Evolutionary conservation across 2,797 vertebrate species (phyloP).

Genomic region (Pseudochirops corinnae): DNA sequence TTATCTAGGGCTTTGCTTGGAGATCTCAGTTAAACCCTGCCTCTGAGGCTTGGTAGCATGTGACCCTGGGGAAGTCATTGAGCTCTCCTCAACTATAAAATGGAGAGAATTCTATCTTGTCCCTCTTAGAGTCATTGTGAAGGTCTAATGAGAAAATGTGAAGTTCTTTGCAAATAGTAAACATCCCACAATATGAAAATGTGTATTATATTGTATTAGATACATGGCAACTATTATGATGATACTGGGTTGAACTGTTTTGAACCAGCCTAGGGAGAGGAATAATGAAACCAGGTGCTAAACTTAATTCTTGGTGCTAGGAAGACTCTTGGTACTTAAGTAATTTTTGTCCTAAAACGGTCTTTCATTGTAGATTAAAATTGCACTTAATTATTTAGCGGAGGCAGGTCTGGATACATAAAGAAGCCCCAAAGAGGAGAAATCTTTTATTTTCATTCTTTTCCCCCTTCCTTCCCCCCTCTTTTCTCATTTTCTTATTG

Average conservation of each 20-base stretch:
- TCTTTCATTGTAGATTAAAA: background rate
- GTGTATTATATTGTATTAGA: background rate
- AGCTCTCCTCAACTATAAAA: background rate
- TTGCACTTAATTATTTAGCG: slow-evolving; percentile 1
- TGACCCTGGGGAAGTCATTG: background rate
- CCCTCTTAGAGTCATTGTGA: background rate
- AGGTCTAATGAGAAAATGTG: background rate
- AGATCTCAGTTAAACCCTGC: background rate
- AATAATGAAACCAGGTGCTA: background rate
- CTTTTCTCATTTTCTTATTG: slow-evolving; percentile 53
- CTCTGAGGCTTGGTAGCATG: background rate
- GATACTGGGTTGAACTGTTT: background rate
- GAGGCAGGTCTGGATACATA: slow-evolving; percentile 48
- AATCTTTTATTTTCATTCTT: slow-evolving; percentile 13
- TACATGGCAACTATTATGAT: background rate
- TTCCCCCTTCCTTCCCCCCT: slow-evolving; percentile 1
- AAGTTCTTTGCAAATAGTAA: background rate
- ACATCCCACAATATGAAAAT: background rate
- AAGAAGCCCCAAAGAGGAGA: slow-evolving; percentile 46
- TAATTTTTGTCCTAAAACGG: background rate
- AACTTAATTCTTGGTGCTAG: background rate
- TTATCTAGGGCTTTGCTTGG: background rate
- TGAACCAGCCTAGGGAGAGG: background rate
- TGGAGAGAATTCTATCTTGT: background rate
- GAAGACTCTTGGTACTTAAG: slow-evolving; percentile 30